phyloP scores from a whole-genome alignment of 1,140 invertebrate species.

The Anthonomus grandis region DNA sequence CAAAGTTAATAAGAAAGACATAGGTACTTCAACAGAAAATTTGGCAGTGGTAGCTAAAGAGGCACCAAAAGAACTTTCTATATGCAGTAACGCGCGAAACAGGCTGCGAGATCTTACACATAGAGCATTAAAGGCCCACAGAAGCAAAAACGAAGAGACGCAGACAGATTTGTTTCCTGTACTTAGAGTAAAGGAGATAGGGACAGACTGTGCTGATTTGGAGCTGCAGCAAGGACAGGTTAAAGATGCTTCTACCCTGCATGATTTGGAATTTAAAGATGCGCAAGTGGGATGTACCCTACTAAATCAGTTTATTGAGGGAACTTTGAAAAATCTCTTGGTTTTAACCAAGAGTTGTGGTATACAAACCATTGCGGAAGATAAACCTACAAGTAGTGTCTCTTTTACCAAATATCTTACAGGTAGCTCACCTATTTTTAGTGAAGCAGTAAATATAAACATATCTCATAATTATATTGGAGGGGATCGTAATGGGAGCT shows the following conservation, averaged over 20 bases:
- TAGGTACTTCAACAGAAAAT: conserved; percentile 46
- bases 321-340: conserved; percentile 36
- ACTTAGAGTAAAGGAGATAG: conserved; percentile 57
- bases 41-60: conserved; percentile 40
- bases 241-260: conserved; percentile 35
- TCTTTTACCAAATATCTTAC: conserved; percentile 44
- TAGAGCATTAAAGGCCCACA: conserved; percentile 55
- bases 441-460: conserved; percentile 49
- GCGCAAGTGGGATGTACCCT: conserved; percentile 46
- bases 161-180: conserved; percentile 56
- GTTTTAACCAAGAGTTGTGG: conserved; percentile 48
- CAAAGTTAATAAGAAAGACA: conserved; percentile 57
- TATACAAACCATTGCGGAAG: conserved; percentile 36
- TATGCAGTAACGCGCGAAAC: conserved; percentile 56
- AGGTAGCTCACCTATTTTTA: conserved; percentile 27
- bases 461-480: conserved; percentile 51
- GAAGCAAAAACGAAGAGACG: conserved; percentile 56
- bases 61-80: conserved; percentile 52
- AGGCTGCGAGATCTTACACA: conserved; percentile 56
- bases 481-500: conserved; percentile 39
- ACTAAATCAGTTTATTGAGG: conserved; percentile 35
- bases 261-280: conserved; percentile 46
- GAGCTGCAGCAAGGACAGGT: conserved; percentile 45
- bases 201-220: conserved; percentile 54
- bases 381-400: conserved; percentile 26